Evolutionary conservation across 37 sponge, comb jelly and placozoan species (phyloP).

Genomic region (Sycon ciliatum): DNA sequence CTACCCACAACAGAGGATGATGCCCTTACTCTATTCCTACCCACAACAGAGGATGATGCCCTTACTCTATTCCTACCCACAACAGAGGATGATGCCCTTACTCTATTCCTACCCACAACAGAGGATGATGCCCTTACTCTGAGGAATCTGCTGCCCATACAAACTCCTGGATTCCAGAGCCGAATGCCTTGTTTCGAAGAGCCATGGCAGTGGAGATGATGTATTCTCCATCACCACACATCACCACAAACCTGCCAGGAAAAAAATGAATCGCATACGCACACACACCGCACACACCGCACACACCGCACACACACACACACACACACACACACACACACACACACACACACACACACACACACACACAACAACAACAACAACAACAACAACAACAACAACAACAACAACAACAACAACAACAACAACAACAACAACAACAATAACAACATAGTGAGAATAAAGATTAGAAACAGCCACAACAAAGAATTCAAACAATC

Average conservation of each 20-base stretch:
- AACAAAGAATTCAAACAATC: not conserved
- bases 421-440: not conserved
- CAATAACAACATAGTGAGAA: too few relatives aligned
- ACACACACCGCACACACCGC: not conserved
- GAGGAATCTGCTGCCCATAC: constrained; percentile 91
- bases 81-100: too few relatives aligned
- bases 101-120: too few relatives aligned
- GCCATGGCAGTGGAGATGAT: constrained; percentile 99
- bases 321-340: not conserved
- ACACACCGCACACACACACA: not conserved
- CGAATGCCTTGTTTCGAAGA: constrained; percentile 91
- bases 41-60: too few relatives aligned
- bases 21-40: too few relatives aligned
- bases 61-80: too few relatives aligned
- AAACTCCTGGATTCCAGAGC: constrained; percentile 89
- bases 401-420: not conserved
- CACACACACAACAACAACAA: not conserved
- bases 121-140: too few relatives aligned
- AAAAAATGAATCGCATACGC: not conserved
- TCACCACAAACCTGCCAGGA: constrained; percentile 74
- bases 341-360: not conserved
- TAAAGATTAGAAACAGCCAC: too few relatives aligned
- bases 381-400: not conserved
- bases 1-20: too few relatives aligned
- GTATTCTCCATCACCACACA: constrained; percentile 99